Base-by-base conservation (phyloP, 2,113 vertebrate genomes). In the Nibea coibor region DNA sequence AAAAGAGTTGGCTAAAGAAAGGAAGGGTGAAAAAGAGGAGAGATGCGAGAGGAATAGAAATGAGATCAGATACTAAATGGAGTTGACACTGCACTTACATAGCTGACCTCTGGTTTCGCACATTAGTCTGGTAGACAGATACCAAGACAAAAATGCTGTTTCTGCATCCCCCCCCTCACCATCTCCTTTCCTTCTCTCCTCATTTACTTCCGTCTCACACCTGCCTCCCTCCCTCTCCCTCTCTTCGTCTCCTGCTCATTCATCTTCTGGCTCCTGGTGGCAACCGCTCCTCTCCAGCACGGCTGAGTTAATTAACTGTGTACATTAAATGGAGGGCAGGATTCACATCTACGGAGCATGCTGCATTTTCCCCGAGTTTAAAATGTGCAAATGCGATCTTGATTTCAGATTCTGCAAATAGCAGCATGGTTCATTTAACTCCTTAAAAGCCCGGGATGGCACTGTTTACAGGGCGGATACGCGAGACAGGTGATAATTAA, bases 271-370 rank as follows among this genome's bases (percentile, higher is more conserved):
- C 69, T 85, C 51, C 73, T 11, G 47, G 75, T 86, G 77, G 74
- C 81, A 66, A 65, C 71, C 24, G 31, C 75, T 86, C 5, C 43
- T 26, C 61, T 80, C 77, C 65, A 66, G 28, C 53, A 57, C 15
- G 59, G 72, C 74, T 76, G 72, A 87, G 56, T 84, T 87, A 86
- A 91, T 89, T 88, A 81, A 50, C 78, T 78, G 50, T 77, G 75
- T 76, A 77, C 80, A 63, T 57, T 48, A 73, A 39, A 76, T 69
- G 26, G 56, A 72, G 35, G 22, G 20, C 35, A 72, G 48, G 67
- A 70, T 82, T 72, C 65, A 64, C 15, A 53, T 67, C 66, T 47
- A 56, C 71, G 26, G 45, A 16, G 14, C 51, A 3, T n/a, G 22
- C 53, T n/a, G 39, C 11, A 45, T 74, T 68, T 64, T 80, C 7